Base-by-base conservation (phyloP, 2,888 invertebrate species). In the Athalia rosae region DNA sequence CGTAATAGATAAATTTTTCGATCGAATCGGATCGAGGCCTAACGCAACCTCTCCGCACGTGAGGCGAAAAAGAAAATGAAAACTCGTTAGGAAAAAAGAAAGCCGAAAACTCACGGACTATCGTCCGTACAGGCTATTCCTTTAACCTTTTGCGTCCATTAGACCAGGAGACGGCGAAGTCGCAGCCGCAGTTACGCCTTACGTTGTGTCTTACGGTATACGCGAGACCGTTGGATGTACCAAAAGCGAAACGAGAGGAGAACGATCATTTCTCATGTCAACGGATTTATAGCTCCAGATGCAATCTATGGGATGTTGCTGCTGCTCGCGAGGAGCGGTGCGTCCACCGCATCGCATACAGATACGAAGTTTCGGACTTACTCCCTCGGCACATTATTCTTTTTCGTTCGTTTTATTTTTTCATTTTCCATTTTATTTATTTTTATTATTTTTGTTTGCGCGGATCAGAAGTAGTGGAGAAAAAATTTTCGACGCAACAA, bases 261-360 rank as follows among this genome's bases (percentile, higher is more conserved):
- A 28, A 74, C 48, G 74, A 74, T 74, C 59, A 53, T 74, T 74
- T 62, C 61, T 74, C 59, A 53, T 74, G 61, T 61, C 74, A 48
- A 15, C 74, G 28, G 61, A 74, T 74, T 74, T 74, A 74, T 74
- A 74, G 59, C 61, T 61, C 74, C 5, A 74, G 74, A 74, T 74
- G 45, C 61, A 62, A 74, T 74, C 74, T 74, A 53, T 74, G 61
- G 61, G 62, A 28, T 28, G 28, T 28, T 28, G 28, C 28, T 28
- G 28, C 2, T 28, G 28, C 28, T 28, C 28, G 2, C 28, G 28
- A 28, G 28, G 28, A 28, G 28, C 28, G 61, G 61, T 74, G 61
- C 62, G 74, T 59, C 61, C 74, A 74, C 74, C 74, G 59, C 74
- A 74, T 61, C 74, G 74, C 74, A 59, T 62, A 74, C 74, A 59